These are phyloP conservation scores for Acanthaster planci DNA, from an alignment of 35 echinoderm and acorn worm species.

Conservation along the genomic window DNA sequence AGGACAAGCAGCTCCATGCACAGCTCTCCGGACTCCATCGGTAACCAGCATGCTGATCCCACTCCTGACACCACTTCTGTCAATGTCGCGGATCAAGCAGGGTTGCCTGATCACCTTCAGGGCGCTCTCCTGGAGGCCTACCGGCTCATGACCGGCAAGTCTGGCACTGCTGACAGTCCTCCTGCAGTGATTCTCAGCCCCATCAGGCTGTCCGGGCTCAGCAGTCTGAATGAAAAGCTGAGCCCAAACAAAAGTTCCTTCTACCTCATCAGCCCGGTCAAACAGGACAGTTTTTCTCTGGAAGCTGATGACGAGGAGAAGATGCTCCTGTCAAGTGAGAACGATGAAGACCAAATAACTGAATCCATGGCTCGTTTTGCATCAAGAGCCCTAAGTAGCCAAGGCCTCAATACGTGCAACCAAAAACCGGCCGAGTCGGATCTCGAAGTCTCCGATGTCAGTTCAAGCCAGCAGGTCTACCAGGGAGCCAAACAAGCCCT, in stretches of 20 bases:
- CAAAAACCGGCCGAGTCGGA: neutral
- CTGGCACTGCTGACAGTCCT: neutral
- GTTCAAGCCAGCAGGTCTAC: neutral
- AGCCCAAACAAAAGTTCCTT: neutral
- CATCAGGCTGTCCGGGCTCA: neutral
- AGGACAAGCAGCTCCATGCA: neutral
- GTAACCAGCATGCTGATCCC: too few species aligned
- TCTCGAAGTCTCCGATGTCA: neutral
- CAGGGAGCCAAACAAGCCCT: neutral
- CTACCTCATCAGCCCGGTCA: constrained; percentile 4
- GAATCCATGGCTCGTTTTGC: constrained; percentile 16
- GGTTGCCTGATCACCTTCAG: neutral
- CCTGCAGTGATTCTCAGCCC: neutral
- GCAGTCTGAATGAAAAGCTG: neutral
- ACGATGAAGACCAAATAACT: neutral
- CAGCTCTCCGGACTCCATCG: neutral
- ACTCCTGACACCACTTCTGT: neutral
- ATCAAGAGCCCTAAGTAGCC: neutral
- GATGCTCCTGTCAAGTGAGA: neutral
- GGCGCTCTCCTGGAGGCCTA: neutral
- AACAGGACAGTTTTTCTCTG: neutral
- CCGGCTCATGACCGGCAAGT: neutral
- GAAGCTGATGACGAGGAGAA: neutral
- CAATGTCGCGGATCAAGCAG: neutral
- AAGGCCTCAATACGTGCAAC: neutral